These are phyloP conservation scores for Anguilla pacifica DNA, from an alignment of 2,797 vertebrate species.

Conservation along the genomic window DNA sequence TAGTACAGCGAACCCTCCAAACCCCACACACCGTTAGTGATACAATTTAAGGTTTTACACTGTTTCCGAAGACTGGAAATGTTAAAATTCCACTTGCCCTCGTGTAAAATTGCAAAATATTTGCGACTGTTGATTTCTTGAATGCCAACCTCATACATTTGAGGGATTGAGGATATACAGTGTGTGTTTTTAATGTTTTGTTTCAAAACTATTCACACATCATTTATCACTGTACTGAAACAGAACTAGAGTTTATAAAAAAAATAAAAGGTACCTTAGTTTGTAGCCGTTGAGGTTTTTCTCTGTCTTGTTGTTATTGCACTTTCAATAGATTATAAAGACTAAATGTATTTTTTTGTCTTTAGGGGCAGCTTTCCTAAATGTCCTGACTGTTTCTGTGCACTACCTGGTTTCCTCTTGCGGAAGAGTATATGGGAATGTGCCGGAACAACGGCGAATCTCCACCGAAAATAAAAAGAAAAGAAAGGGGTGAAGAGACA, in stretches of 20 bases:
- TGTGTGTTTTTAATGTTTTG: background rate
- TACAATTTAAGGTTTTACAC: slow-evolving; percentile 6
- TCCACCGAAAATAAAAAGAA: slow-evolving; percentile 49
- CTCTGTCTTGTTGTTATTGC: too few relatives aligned
- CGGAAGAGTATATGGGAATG: background rate
- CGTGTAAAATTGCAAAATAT: too few relatives aligned
- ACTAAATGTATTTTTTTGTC: background rate
- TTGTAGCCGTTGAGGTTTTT: too few relatives aligned
- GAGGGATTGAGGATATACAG: background rate
- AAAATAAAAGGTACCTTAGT: background rate
- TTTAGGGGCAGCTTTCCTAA: slow-evolving; percentile 33
- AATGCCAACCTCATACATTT: too few relatives aligned
- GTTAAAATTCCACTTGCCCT: background rate
- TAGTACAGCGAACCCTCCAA: background rate
- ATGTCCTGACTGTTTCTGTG: background rate
- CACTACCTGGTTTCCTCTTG: background rate
- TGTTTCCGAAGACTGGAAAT: background rate
- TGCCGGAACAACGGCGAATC: slow-evolving; percentile 43
- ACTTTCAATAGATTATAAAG: too few relatives aligned
- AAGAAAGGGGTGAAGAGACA: slow-evolving; percentile 19
- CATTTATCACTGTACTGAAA: background rate
- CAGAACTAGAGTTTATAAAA: background rate
- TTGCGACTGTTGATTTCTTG: too few relatives aligned
- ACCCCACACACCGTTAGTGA: background rate
- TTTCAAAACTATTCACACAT: background rate